Evolutionary conservation across 2,888 invertebrate genomes (phyloP).

Genomic region (Drosophila paranaensis): DNA sequence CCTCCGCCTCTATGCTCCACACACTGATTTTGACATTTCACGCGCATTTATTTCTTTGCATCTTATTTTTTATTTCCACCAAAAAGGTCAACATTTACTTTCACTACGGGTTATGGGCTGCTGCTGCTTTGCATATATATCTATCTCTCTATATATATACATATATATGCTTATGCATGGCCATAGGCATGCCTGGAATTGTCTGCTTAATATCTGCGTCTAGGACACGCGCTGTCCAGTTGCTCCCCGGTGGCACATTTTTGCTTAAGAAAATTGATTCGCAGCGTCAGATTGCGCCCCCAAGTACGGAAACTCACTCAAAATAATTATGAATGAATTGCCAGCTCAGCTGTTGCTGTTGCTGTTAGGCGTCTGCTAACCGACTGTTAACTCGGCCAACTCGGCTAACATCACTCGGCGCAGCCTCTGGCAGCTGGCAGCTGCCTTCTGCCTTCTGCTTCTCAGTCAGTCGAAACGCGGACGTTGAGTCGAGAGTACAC

Average conservation of each 20-base stretch:
- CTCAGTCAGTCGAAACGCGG: slow-evolving; percentile 64
- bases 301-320: slow-evolving; percentile 53
- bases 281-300: slow-evolving; percentile 24
- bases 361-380: slow-evolving; percentile 41
- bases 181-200: slow-evolving; percentile 31
- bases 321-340: slow-evolving; percentile 74
- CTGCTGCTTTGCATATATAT: slow-evolving; percentile 32
- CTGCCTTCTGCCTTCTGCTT: slow-evolving; percentile 26
- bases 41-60: slow-evolving; percentile 68
- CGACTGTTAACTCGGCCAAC: slow-evolving; percentile 47
- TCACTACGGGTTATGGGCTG: slow-evolving; percentile 16
- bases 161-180: slow-evolving; percentile 4
- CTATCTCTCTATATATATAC: background rate
- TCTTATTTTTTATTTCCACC: slow-evolving; percentile 33
- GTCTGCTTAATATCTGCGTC: slow-evolving; percentile 39
- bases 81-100: slow-evolving; percentile 67
- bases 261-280: slow-evolving; percentile 67
- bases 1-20: slow-evolving; percentile 3
- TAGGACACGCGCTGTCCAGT: slow-evolving; percentile 52
- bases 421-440: slow-evolving; percentile 55
- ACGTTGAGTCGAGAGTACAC: slow-evolving; percentile 65
- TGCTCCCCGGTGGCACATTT: slow-evolving; percentile 65
- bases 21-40: slow-evolving; percentile 78
- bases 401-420: slow-evolving; percentile 55
- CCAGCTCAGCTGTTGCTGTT: slow-evolving; percentile 62